Conservation (phyloP, 2,113 vertebrate genomes). For the Dissostichus mawsoni region DNA sequence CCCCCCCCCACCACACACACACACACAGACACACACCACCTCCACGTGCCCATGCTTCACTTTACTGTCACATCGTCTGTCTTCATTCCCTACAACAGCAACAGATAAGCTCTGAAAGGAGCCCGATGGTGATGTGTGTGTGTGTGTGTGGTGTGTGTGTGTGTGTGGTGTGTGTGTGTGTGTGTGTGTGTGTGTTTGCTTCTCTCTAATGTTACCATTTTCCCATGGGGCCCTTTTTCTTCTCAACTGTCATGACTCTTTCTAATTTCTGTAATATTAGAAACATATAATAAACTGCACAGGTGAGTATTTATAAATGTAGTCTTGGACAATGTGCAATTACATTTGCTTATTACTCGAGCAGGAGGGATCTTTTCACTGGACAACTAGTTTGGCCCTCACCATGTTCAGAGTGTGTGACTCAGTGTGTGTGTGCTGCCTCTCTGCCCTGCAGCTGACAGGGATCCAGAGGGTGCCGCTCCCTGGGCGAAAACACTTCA, state of each 20-base stretch:
- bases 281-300: too few relatives aligned
- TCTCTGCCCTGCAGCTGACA: constrained; percentile 4
- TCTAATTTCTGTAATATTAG: neutral
- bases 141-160: constrained; percentile 21
- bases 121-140: constrained; percentile 29
- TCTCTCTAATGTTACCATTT: neutral
- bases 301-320: neutral
- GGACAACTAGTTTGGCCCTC: too few relatives aligned
- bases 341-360: too few relatives aligned
- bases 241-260: neutral
- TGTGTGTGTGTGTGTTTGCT: neutral
- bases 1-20: neutral
- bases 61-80: constrained; percentile 65
- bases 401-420: too few relatives aligned
- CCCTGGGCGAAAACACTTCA: constrained; percentile 10
- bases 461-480: constrained; percentile 23
- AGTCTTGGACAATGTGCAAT: neutral
- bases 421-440: too few relatives aligned
- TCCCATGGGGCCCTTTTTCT: neutral
- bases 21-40: neutral
- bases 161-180: neutral
- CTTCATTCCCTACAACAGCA: constrained; percentile 61
- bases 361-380: too few relatives aligned
- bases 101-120: constrained; percentile 62
- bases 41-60: constrained; percentile 59